Base-by-base conservation (phyloP, 2,113 vertebrate genomes). In the Gorsachius goisagi region DNA sequence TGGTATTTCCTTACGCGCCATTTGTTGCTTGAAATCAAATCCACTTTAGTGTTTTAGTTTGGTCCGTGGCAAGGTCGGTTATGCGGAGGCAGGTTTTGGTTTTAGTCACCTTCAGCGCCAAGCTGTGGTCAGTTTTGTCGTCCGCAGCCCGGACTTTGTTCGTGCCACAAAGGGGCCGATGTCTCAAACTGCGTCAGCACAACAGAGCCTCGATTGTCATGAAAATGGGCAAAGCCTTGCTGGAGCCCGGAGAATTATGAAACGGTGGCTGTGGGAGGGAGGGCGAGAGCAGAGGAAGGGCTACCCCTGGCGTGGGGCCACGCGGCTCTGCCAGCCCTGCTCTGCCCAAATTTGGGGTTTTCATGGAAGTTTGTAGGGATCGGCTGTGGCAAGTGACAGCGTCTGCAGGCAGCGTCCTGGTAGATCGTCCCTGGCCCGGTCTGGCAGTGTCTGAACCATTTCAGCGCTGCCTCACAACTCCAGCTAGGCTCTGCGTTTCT, bases 191-290 rank as follows among this genome's bases (percentile, higher is more conserved):
- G 76, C 37, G 55, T 85, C 8, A 28, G 52, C 90, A 91, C 90
- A 94, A 95, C 85, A 97, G 95, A 97, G 95, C 92, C 52, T 81
- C 5, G 9, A 95, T 97, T 97, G 95, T 95, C 89, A 96, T 95
- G 94, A 96, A 96, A 97, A 95, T 96, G 75, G 91, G 59, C 72
- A 88, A 53, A 90, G 90, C 88, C 80, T 79, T 5, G 5, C 86
- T 37, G 89, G 24, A 66, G 62, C 81, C 35, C 5, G 2, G n/a
- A 39, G 92, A 93, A 33, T 85, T 85, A 56, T 62, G 96, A 18
- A 87, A 23, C 44, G 4, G 88, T 24, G 88, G 59, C 66, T 33
- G 74, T 68, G 82, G 73, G 89, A 76, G 89, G 91, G 91, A 93
- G 52, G 56, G 52, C 3, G 9, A 37, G 88, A 59, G 83, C 16